A percentile compares a stretch with the other conserved stretches of the same genome.
Evolutionary conservation across 2,797 vertebrate species (phyloP).

Genomic region (Labeo calbasu): DNA sequence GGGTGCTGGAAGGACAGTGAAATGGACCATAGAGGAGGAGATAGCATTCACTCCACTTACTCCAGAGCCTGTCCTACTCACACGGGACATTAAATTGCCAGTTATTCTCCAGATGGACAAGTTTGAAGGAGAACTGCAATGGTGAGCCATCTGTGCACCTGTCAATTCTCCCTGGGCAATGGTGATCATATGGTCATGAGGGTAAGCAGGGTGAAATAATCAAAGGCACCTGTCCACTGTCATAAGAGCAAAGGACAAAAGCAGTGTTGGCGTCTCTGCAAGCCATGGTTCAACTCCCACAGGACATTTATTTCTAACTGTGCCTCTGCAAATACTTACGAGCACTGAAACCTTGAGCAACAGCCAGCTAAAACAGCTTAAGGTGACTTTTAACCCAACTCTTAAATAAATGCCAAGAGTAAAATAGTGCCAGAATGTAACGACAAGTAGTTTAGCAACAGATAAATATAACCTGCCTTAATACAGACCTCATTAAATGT

Average conservation of each 20-base stretch:
- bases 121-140: constrained; percentile 4
- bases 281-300: background rate
- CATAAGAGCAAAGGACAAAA: constrained; percentile 15
- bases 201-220: constrained; percentile 14
- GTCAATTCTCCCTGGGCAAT: constrained; percentile 9
- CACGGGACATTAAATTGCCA: constrained; percentile 15
- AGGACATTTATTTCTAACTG: background rate
- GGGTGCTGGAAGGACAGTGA: background rate
- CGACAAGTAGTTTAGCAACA: background rate
- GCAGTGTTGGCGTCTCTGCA: background rate
- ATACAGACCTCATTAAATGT: background rate
- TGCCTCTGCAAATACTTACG: background rate
- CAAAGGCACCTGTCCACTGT: constrained; percentile 15
- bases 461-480: background rate
- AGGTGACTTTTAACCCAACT: background rate
- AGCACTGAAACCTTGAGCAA: background rate
- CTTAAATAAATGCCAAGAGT: background rate
- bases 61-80: constrained; percentile 1
- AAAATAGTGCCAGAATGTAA: background rate
- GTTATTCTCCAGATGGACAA: constrained; percentile 25
- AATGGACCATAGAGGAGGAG: background rate
- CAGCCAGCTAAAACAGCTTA: background rate
- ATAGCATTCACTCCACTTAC: background rate
- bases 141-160: constrained; percentile 18
- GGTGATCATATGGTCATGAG: constrained; percentile 10